phyloP scores from a whole-genome alignment of 1,140 invertebrate species.

The Drosophila eugracilis region DNA sequence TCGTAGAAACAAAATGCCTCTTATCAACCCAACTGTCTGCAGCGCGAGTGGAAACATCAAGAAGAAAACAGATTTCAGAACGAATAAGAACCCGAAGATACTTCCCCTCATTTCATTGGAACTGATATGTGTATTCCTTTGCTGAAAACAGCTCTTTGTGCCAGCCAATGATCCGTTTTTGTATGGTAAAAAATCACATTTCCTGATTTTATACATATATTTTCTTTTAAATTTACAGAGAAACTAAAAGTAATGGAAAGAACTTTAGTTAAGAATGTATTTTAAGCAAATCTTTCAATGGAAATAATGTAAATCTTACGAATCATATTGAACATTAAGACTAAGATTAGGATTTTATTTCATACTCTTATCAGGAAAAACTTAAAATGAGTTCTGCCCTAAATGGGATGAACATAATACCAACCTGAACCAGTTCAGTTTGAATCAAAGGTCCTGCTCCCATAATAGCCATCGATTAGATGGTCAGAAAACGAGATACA shows the following conservation, averaged over 20 bases:
- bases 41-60: constrained; percentile 30
- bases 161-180: neutral
- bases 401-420: no score
- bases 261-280: no score
- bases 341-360: no score
- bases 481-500: constrained; percentile 52
- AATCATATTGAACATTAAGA: no score
- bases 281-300: no score
- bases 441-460: constrained; percentile 16
- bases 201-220: neutral
- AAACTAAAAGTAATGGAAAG: no score
- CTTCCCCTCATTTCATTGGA: constrained; percentile 11
- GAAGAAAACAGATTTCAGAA: constrained; percentile 19
- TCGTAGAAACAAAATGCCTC: constrained; percentile 50
- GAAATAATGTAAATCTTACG: no score
- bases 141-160: constrained; percentile 18
- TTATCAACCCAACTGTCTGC: constrained; percentile 54
- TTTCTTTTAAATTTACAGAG: constrained; percentile 2
- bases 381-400: no score
- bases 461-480: constrained; percentile 50
- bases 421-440: constrained; percentile 7
- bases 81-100: constrained; percentile 18
- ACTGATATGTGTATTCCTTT: constrained; percentile 10
- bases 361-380: no score
- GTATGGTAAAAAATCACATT: constrained; percentile 18